Evolutionary conservation across 2,113 vertebrate genomes (phyloP), one percentile per base, ranked within the genome.

Genomic region (Thymallus thymallus): DNA sequence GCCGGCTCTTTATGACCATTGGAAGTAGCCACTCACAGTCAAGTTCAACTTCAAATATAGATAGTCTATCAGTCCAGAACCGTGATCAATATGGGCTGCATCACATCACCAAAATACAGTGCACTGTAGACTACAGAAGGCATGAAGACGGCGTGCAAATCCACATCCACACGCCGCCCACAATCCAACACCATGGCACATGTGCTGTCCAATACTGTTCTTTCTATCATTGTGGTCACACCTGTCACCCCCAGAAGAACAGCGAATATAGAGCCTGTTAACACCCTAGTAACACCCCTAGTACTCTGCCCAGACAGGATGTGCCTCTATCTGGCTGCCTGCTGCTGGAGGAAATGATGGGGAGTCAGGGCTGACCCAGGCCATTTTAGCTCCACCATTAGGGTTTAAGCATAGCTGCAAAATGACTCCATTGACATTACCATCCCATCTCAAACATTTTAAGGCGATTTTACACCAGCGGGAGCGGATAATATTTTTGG

Each of bases 401-500:
- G 74, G 77, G 69, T 84, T 89, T 75, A 74, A 91, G 88, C 77
- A 88, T 80, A 87, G 82, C 84, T 88, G 80, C 80, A 86, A 90
- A 91, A 91, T 88, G 68, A 88, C 86, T 89, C 80, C 80, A 84
- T 65, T 87, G 85, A 85, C 86, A 87, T 88, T 89, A 88, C 86
- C 79, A 85, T 84, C 88, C 83, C 82, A 86, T 88, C 87, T 91
- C 86, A 86, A 91, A 92, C 89, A 89, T 90, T 87, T 89, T 41
- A 10, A 9, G 9, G 9, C 1, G 35, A 41, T 41, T 41, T 41
- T 41, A 9, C 35, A 2, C 35, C 35, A 41, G 35, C 7, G 9
- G 35, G 9, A 41, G 35, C 9, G 0, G 35, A 10, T 2, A 41
- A 41, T 41, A 41, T 41, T 41, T 41, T 41, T 41, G 35, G 35